Base-by-base conservation (phyloP, 2,113 vertebrate genomes). In the Dipodomys ordii region DNA sequence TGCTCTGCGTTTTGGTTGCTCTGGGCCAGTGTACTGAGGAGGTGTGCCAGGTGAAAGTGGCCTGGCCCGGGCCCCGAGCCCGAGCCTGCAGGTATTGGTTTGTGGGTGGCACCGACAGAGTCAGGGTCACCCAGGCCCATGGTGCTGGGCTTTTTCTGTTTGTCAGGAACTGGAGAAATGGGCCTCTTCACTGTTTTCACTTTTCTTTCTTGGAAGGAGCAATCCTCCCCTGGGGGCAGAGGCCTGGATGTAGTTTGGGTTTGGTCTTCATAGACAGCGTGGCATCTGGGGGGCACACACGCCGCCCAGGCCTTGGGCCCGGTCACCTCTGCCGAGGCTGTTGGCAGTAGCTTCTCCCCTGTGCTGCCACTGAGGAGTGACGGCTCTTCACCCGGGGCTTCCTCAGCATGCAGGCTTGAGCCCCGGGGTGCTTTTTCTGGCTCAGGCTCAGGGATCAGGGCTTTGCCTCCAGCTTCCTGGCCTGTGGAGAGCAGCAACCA, bases 81-180 rank as follows among this genome's bases (percentile, higher is more conserved):
- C 20, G 97, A 87, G 69, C 97, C 89, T 53, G 98, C 98, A 22
- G 97, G 98, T 27, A 98, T 97, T 13, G 98, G 98, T 32, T 27
- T 98, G 2, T 96, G 94, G 3, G 96, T 96, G 83, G 96, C 95
- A 68, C 93, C 97, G 22, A 97, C 96, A 68, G 97, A 95, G 15
- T 94, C 90, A 27, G 82, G 8, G 3, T 87, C 94, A 28, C 60
- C 93, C 0, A 11, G 83, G 72, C 35, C 92, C 68, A 4, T 12
- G 6, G 9, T 11, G 0, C 0, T 0, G 0, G 65, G 32, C 0
- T 22, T 20, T 53, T 78, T 86, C 30, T 95, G 89, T 81, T 94
- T 74, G 0, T 84, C n/a, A 0, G 68, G 4, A 19, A 27, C 84
- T 15, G 87, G 67, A 35, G 96, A 78, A 28, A 0, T 19, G 2